Conservation (phyloP, 2,888 invertebrate species). For the Prosapia bicincta region DNA sequence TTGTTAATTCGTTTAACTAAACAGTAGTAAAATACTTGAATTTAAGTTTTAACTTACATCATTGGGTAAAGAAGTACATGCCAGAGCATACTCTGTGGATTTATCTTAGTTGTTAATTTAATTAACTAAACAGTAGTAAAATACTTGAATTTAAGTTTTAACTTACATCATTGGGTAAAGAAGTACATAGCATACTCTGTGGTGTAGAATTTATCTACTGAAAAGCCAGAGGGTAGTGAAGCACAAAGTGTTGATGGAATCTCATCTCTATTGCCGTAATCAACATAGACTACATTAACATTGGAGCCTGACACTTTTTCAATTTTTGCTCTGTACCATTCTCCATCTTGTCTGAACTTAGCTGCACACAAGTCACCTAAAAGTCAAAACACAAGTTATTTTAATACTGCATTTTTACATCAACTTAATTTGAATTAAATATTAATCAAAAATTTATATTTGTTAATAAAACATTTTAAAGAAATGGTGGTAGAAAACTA, state of each 20-base stretch:
- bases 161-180: constrained; percentile 78
- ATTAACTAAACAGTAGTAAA: no score
- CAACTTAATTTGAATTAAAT: no score
- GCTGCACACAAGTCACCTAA: constrained; percentile 85
- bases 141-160: no score
- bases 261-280: constrained; percentile 93
- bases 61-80: constrained; percentile 76
- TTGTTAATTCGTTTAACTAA: no score
- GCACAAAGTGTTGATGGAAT: constrained; percentile 64
- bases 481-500: no score
- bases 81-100: constrained; percentile 73
- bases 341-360: constrained; percentile 78
- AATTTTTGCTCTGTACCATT: constrained; percentile 97
- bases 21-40: no score
- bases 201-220: constrained; percentile 72
- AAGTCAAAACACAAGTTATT: no score
- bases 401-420: no score
- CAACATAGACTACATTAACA: constrained; percentile 83
- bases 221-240: constrained; percentile 73
- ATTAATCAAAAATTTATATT: no score
- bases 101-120: no score
- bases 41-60: constrained; percentile 67
- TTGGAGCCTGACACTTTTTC: constrained; percentile 71
- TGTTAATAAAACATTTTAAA: no score
- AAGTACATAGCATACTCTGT: constrained; percentile 85